These are phyloP conservation scores for Diorhabda elongata DNA, from an alignment of 1,140 invertebrate species.

Conservation along the genomic window DNA sequence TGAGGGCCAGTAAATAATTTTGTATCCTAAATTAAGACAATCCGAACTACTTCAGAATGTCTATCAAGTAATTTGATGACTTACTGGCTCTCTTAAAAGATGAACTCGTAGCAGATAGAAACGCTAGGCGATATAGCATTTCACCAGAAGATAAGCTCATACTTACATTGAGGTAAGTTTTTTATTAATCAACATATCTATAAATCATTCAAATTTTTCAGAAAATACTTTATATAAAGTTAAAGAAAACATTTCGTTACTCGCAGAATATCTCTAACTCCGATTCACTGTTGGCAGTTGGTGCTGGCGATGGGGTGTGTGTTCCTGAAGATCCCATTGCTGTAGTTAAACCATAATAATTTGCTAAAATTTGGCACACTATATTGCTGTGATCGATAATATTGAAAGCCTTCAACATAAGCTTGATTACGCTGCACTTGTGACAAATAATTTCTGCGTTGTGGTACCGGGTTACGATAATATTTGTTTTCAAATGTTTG, in stretches of 20 bases:
- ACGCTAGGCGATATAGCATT: slow-evolving; percentile 32
- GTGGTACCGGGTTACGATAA: not conserved
- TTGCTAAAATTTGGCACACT: not conserved
- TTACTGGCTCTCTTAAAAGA: slow-evolving; percentile 32
- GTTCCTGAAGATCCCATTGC: not conserved
- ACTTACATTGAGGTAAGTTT: slow-evolving; percentile 36
- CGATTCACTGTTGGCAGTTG: not conserved
- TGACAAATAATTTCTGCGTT: slow-evolving; percentile 1
- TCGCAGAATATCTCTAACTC: slow-evolving; percentile 4
- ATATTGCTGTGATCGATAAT: slow-evolving; percentile 1
- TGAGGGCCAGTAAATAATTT: too few relatives aligned
- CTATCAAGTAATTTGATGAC: slow-evolving; percentile 38
- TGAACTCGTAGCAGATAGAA: slow-evolving; percentile 27
- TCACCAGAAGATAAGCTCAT: slow-evolving; percentile 38
- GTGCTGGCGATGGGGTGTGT: slow-evolving; percentile 3
- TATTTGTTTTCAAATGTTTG: not conserved
- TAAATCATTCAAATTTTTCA: slow-evolving; percentile 8
- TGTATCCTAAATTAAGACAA: too few relatives aligned
- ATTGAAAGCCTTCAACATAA: not conserved
- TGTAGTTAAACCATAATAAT: slow-evolving; percentile 4
- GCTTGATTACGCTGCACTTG: not conserved
- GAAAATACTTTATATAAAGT: too few relatives aligned
- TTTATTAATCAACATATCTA: slow-evolving; percentile 27
- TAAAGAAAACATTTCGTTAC: slow-evolving; percentile 1
- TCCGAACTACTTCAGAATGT: slow-evolving; percentile 19